Conservation (phyloP, 2,888 invertebrate genomes). For the Thereva unica region DNA sequence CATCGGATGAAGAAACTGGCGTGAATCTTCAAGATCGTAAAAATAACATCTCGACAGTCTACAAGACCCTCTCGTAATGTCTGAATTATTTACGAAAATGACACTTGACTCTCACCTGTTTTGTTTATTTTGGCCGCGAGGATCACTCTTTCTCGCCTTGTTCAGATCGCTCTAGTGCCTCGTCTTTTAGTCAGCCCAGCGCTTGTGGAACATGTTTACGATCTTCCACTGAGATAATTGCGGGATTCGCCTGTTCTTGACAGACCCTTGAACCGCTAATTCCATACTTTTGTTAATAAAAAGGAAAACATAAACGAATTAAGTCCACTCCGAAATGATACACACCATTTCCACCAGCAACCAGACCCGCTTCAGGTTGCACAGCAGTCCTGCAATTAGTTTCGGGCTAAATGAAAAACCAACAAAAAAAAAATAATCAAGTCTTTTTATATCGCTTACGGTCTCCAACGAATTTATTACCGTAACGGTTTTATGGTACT, state of each 20-base stretch:
- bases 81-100: slow-evolving; percentile 47
- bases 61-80: slow-evolving; percentile 40
- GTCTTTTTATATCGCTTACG: slow-evolving; percentile 8
- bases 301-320: slow-evolving; percentile 12
- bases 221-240: slow-evolving; percentile 40
- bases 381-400: slow-evolving; percentile 21
- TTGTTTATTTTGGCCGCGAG: slow-evolving; percentile 36
- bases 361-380: slow-evolving; percentile 3
- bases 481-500: slow-evolving; percentile 18
- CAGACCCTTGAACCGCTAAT: slow-evolving; percentile 38
- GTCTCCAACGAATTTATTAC: slow-evolving; percentile 20
- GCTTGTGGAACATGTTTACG: slow-evolving; percentile 39
- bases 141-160: slow-evolving; percentile 1
- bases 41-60: slow-evolving; percentile 35
- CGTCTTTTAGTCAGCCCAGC: background rate
- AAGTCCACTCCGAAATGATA: slow-evolving; percentile 15
- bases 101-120: slow-evolving; percentile 47
- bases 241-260: slow-evolving; percentile 38
- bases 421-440: background rate
- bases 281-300: slow-evolving; percentile 27
- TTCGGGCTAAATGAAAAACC: too few relatives aligned
- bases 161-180: slow-evolving; percentile 8
- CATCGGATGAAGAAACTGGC: slow-evolving; percentile 18
- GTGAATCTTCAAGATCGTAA: slow-evolving; percentile 34
- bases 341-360: slow-evolving; percentile 2